Conservation (phyloP, 2,888 invertebrate genomes). For the Melinopterus prodromus region DNA sequence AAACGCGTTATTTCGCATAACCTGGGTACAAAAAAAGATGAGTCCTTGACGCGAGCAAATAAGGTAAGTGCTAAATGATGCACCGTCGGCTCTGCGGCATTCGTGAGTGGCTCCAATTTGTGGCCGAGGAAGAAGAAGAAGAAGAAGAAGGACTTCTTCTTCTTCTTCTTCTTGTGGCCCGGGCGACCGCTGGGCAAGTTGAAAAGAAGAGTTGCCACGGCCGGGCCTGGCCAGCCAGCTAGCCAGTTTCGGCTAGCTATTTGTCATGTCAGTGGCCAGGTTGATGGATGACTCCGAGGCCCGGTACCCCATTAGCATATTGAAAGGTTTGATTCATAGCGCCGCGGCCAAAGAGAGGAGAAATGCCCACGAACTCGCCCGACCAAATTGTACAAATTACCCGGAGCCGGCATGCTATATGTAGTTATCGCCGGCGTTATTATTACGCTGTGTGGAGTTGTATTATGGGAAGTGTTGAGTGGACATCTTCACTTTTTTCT, state of each 20-base stretch:
- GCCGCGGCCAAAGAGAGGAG: slow-evolving; percentile 40
- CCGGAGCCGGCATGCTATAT: background rate
- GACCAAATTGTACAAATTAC: background rate
- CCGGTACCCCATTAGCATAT: slow-evolving; percentile 58
- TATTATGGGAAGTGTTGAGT: too few species aligned
- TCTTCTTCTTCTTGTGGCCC: background rate
- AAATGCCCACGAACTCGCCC: background rate
- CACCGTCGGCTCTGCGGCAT: background rate
- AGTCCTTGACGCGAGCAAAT: background rate
- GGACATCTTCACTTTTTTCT: too few species aligned
- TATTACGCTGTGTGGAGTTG: too few species aligned
- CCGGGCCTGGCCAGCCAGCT: background rate
- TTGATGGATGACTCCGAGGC: slow-evolving; percentile 57
- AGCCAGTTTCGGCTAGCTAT: slow-evolving; percentile 49
- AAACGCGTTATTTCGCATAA: background rate
- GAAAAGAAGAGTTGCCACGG: slow-evolving; percentile 6
- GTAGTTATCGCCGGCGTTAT: too few species aligned
- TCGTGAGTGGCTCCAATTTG: slow-evolving; percentile 18
- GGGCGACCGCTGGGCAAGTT: slow-evolving; percentile 5
- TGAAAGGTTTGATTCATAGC: slow-evolving; percentile 59
- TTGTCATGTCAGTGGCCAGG: slow-evolving; percentile 60
- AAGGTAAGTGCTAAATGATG: slow-evolving; percentile 4
- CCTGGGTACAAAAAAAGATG: background rate
- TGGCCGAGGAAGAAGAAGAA: slow-evolving; percentile 5
- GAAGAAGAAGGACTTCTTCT: slow-evolving; percentile 13